phyloP scores from a whole-genome alignment of 2,113 vertebrate genomes.

The Lepus europaeus region DNA sequence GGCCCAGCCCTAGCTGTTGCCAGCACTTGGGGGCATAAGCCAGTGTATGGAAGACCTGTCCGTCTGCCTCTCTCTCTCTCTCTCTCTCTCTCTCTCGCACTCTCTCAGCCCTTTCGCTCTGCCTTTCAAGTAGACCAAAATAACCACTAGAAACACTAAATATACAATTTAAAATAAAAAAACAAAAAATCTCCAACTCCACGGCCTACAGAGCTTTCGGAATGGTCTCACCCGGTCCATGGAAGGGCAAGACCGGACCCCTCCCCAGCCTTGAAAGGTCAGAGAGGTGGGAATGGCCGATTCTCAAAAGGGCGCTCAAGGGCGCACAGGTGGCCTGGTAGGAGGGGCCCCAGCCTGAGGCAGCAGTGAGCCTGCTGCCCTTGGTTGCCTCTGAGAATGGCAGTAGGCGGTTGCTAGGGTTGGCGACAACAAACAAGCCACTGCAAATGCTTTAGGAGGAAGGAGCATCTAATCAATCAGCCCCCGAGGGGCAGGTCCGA shows the following conservation, averaged over 20 bases:
- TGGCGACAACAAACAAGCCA: conserved; percentile 37
- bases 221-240: background rate
- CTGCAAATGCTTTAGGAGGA: conserved; percentile 26
- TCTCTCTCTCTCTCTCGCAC: too few species aligned
- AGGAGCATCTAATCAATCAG: conserved; percentile 10
- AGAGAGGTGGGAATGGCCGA: too few species aligned
- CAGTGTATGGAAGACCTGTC: too few species aligned
- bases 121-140: too few species aligned
- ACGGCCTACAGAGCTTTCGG: background rate
- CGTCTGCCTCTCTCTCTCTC: too few species aligned
- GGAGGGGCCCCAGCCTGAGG: background rate
- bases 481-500: background rate
- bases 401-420: conserved; percentile 33
- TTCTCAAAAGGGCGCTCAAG: background rate
- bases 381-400: background rate
- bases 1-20: too few species aligned
- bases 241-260: too few species aligned
- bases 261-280: background rate
- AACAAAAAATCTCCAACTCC: too few species aligned
- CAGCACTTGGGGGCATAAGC: too few species aligned
- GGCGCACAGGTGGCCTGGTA: background rate
- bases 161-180: too few species aligned
- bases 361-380: accelerated
- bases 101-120: too few species aligned
- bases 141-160: too few species aligned